Percentiles rank a stretch among this genome's conserved stretches.
Conservation (phyloP, 1,140 invertebrate species). For the Monochamus saltuarius region DNA sequence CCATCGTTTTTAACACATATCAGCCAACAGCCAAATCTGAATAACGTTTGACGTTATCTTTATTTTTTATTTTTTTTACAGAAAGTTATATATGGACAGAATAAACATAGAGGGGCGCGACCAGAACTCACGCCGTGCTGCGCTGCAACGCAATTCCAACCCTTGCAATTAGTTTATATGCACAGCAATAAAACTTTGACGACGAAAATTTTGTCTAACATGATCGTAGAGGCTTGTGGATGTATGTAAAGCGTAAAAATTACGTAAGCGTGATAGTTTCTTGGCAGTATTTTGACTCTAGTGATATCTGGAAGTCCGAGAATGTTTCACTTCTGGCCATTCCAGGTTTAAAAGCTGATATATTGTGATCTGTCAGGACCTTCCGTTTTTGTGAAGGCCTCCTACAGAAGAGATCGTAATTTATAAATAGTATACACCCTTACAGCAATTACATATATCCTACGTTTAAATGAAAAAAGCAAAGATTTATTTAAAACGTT, state of each 20-base stretch:
- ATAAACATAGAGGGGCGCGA: conserved; percentile 45
- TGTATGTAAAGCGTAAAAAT: conserved; percentile 63
- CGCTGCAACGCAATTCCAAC: conserved; percentile 72
- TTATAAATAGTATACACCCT: background rate
- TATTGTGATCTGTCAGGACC: background rate
- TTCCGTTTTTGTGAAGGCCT: conserved; percentile 15
- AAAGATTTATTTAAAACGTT: background rate
- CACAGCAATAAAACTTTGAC: conserved; percentile 73
- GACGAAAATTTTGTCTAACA: conserved; percentile 75
- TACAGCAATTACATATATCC: background rate
- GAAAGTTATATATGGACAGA: conserved; percentile 61
- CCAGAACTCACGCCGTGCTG: conserved; percentile 74
- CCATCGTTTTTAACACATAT: too few relatives aligned
- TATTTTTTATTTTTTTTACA: conserved; percentile 53
- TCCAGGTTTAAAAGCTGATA: background rate
- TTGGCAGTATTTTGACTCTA: conserved; percentile 20
- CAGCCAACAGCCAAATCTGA: too few relatives aligned
- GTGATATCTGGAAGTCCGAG: conserved; percentile 12
- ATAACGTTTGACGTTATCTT: too few relatives aligned
- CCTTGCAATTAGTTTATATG: conserved; percentile 72
- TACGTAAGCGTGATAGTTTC: conserved; percentile 2
- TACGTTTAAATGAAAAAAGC: background rate
- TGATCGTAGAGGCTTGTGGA: conserved; percentile 80
- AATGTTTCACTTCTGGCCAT: background rate
- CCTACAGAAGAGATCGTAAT: background rate